These are phyloP conservation scores for Ailurus styani DNA, from an alignment of 2,113 vertebrate species.

Conservation along the genomic window DNA sequence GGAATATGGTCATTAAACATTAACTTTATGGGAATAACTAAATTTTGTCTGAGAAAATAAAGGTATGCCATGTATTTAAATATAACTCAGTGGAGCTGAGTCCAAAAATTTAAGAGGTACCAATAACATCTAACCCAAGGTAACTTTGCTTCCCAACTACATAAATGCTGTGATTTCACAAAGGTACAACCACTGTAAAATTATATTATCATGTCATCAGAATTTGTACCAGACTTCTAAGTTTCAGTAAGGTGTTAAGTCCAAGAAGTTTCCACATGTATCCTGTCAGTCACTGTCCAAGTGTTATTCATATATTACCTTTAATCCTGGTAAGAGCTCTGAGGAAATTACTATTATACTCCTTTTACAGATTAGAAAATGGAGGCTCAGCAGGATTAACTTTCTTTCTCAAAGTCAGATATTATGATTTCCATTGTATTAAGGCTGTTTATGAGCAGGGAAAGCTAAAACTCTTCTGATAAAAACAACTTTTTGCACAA, in stretches of 20 bases:
- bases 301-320: neutral
- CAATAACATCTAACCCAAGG: neutral
- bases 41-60: neutral
- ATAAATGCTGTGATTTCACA: neutral
- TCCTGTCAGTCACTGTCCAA: neutral
- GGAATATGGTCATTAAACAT: neutral
- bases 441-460: neutral
- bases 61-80: neutral
- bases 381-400: neutral
- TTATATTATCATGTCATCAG: neutral
- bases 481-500: neutral
- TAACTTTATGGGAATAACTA: neutral
- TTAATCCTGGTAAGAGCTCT: neutral
- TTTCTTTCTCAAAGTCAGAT: neutral
- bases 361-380: neutral
- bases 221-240: neutral
- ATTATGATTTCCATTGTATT: neutral
- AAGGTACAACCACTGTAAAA: neutral
- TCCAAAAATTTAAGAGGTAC: neutral
- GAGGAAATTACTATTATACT: neutral
- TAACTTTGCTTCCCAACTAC: neutral
- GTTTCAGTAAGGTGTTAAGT: neutral
- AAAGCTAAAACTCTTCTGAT: neutral
- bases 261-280: neutral
- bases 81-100: neutral